These are phyloP conservation scores for Salvelinus sp. DNA, from an alignment of 2,113 vertebrate genomes.

Conservation along the genomic window DNA sequence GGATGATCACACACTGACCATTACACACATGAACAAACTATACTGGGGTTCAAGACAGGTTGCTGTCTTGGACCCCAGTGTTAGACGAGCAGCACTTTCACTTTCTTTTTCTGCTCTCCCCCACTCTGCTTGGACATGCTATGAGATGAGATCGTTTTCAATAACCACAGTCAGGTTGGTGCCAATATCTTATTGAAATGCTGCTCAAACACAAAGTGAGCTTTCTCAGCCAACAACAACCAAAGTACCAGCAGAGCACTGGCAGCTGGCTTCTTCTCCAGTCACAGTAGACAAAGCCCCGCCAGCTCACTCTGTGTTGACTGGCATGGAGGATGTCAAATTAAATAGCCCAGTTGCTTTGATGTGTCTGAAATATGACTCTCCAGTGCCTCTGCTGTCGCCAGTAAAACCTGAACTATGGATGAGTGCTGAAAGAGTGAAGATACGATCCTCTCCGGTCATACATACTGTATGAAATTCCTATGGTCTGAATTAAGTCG, in stretches of 20 bases:
- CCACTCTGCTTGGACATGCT: not conserved
- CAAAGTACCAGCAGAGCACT: not conserved
- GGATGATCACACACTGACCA: not conserved
- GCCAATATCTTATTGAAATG: not conserved
- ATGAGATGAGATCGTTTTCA: not conserved
- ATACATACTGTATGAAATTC: no score
- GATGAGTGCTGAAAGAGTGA: no score
- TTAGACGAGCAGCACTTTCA: not conserved
- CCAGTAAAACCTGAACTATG: no score
- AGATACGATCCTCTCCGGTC: no score
- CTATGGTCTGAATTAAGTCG: no score
- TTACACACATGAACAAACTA: not conserved
- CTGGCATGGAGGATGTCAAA: not conserved
- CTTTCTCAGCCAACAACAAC: not conserved
- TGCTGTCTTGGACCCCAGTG: not conserved
- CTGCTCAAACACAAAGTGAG: not conserved
- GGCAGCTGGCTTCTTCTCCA: not conserved
- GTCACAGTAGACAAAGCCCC: not conserved
- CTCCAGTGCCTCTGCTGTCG: no score
- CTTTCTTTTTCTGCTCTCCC: not conserved
- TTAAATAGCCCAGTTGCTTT: not conserved
- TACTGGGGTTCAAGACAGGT: no score
- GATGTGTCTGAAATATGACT: no score
- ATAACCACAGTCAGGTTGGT: not conserved
- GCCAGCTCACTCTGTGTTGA: not conserved